Base-by-base conservation (phyloP, 2,797 vertebrate species). In the Kryptolebias ocellatus region DNA sequence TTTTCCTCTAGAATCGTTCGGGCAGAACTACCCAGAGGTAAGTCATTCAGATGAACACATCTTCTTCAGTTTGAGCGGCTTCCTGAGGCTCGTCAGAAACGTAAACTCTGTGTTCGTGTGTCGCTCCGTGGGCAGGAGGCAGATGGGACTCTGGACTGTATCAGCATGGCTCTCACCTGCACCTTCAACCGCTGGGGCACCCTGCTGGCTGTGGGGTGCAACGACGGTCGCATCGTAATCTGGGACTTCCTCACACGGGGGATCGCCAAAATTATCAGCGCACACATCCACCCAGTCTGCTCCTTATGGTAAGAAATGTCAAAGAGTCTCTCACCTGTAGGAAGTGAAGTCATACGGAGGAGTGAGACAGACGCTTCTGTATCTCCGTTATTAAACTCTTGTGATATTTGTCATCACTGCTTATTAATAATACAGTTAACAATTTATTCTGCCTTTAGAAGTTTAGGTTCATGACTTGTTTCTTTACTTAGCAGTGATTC, bases 111-210 rank as follows among this genome's bases (percentile, higher is more conserved):
- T 0, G 10, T 51, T 15, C 46, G 3, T 75, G 10, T 24, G 20
- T 24, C 20, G 20, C 20, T 72, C 50, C 65, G 5, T 60, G 86
- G 66, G 70, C 9, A 99, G 97, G 97, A 98, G 90, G 97, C 97
- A 1, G 97, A 99, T 94, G 98, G 97, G 54, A 99, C 98, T 0
- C 93, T 99, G 94, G 98, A 99, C 86, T 99, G 98, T 57, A 99
- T 98, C 92, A 98, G 96, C 83, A 99, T 99, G 98, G 98, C 98
- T 60, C 95, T 99, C 76, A 99, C 98, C 14, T 99, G 98, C 87
- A 98, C 97, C 83, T 99, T 99, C 86, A 99, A 99, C 83, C 95
- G 97, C 60, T 98, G 98, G 97, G 98, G 98, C n/a, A 99, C 97
- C 0, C 89, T 99, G 84, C 94, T 99, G 18, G 98, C 98, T 0